Evolutionary conservation across 2,113 vertebrate genomes (phyloP), one percentile per base, ranked within the genome.

Genomic region (Rhynchopsitta pachyrhyncha): DNA sequence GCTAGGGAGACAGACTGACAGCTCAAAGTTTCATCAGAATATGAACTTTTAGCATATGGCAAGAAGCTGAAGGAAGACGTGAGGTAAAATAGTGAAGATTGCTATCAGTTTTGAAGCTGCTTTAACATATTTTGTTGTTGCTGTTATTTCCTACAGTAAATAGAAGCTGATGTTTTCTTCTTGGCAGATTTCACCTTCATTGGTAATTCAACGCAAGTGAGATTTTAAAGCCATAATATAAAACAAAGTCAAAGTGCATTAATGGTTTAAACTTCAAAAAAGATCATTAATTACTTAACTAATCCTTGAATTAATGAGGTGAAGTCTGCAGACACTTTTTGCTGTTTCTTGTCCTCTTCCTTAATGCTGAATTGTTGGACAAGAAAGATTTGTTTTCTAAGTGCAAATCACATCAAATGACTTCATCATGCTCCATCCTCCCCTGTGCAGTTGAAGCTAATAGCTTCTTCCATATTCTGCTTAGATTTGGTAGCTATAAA

Each of bases 11-110:
- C 77, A 81, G 96, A 92, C 84, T 96, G 93, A 94, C 90, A 97
- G 95, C 97, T 97, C 75, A 94, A 95, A 97, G 96, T 81, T 93
- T 95, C 82, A 91, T 75, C 92, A 91, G 39, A 89, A 68, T 76
- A 92, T 59, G 55, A 95, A 92, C 92, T 90, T 74, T 50, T 60
- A 92, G 50, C 92, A 92, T 95, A 95, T 90, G 84, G 83, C 64
- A 86, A 77, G 67, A 88, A 88, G 46, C 50, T 83, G 67, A 77
- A 88, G 68, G 42, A 82, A 92, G 59, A 86, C 2, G 10, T 68
- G 92, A 96, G 81, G 42, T 91, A 89, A 86, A 97, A 91, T 7
- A 86, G 6, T 13, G 69, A 87, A 90, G 68, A 92, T 11, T 28
- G 53, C 28, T 79, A 52, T 59, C 47, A 53, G 25, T 78, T 96